Evolutionary conservation across 1,140 invertebrate species (phyloP).

Genomic region (Penaeus vannamei): DNA sequence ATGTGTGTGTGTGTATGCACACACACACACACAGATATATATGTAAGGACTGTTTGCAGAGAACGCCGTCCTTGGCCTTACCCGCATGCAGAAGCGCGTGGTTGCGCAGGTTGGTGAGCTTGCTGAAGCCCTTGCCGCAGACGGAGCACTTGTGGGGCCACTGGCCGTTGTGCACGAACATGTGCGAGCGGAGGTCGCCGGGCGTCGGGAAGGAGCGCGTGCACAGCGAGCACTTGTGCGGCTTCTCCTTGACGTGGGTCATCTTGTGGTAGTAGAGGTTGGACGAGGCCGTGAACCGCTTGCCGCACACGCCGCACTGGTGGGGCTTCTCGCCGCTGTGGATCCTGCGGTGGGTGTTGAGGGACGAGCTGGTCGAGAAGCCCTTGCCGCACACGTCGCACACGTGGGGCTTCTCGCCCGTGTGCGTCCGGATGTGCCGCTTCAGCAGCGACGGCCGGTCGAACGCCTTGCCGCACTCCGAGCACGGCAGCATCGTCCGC

Average conservation of each 20-base stretch:
- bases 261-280: slow-evolving; percentile 98
- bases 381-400: slow-evolving; percentile 93
- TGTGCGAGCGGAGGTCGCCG: slow-evolving; percentile 78
- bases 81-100: slow-evolving; percentile 77
- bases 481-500: slow-evolving; percentile 82
- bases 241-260: slow-evolving; percentile 94
- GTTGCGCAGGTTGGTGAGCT: slow-evolving; percentile 80
- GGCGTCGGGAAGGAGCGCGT: slow-evolving; percentile 79
- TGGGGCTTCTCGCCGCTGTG: slow-evolving; percentile 97
- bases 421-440: slow-evolving; percentile 85
- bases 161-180: slow-evolving; percentile 80
- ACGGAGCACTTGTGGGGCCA: slow-evolving; percentile 80
- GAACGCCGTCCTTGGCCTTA: slow-evolving; percentile 63
- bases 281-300: slow-evolving; percentile 95
- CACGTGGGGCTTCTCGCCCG: slow-evolving; percentile 95
- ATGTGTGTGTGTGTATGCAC: too few species aligned
- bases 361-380: slow-evolving; percentile 94
- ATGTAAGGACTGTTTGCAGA: too few species aligned
- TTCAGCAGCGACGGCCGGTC: slow-evolving; percentile 88
- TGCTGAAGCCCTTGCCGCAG: slow-evolving; percentile 80
- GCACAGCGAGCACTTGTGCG: slow-evolving; percentile 78
- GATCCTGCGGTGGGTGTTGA: slow-evolving; percentile 95
- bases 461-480: slow-evolving; percentile 88
- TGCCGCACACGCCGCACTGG: slow-evolving; percentile 94
- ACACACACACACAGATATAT: too few species aligned